phyloP scores from a whole-genome alignment of 2,888 invertebrate genomes.

The Odontomyia ornata region DNA sequence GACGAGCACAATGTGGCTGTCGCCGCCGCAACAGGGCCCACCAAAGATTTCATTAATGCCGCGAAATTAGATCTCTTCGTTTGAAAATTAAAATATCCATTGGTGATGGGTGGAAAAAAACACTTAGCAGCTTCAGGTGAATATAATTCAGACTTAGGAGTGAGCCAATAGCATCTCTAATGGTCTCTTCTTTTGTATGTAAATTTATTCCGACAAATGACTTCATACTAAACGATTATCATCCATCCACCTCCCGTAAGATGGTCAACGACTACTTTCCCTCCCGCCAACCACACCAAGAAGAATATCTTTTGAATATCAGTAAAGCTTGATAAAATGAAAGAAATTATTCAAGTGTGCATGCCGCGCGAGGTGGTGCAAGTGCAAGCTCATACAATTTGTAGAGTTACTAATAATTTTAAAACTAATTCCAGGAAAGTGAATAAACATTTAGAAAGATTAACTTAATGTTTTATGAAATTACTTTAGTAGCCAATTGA shows the following conservation, averaged over 20 bases:
- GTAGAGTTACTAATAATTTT: constrained; percentile 27
- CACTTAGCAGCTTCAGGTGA: constrained; percentile 27
- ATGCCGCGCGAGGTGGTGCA: background rate
- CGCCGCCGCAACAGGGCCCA: too few relatives aligned
- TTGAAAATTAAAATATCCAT: constrained; percentile 12
- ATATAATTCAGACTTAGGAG: constrained; percentile 27
- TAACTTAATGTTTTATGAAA: background rate
- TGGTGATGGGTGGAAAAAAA: constrained; percentile 13
- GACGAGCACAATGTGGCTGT: constrained; percentile 26
- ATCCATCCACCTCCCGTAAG: background rate
- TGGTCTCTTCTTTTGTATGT: constrained; percentile 40
- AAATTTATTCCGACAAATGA: constrained; percentile 51
- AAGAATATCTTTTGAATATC: background rate
- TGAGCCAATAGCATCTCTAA: constrained; percentile 13
- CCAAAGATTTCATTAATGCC: background rate
- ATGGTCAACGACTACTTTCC: background rate
- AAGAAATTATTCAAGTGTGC: constrained; percentile 16
- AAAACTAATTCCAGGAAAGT: background rate
- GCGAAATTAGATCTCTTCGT: constrained; percentile 9
- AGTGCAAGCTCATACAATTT: constrained; percentile 1
- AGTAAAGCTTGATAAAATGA: constrained; percentile 10
- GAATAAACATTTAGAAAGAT: background rate
- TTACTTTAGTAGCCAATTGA: background rate
- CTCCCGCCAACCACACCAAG: constrained; percentile 38
- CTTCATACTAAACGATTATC: constrained; percentile 48